phyloP scores from a whole-genome alignment of 2,797 vertebrate genomes.

The Sebastes trivittatus region DNA sequence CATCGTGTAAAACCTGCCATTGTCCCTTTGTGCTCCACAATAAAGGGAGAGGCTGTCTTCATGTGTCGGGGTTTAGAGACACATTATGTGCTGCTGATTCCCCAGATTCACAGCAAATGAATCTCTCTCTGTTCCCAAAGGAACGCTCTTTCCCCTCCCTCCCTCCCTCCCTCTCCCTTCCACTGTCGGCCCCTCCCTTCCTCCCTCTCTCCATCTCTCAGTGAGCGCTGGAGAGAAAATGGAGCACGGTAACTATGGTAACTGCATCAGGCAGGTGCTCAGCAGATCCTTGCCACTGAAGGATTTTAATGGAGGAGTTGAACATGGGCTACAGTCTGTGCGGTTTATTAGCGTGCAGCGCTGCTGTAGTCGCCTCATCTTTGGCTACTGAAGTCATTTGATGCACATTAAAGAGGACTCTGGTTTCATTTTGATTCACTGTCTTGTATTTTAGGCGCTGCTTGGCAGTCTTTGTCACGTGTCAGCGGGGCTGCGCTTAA shows the following conservation, averaged over 20 bases:
- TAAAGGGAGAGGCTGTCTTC: slow-evolving; percentile 66
- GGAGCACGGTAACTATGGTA: slow-evolving; percentile 85
- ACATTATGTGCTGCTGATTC: slow-evolving; percentile 57
- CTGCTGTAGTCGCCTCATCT: not conserved
- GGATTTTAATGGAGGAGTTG: slow-evolving; percentile 30
- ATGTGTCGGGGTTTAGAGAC: slow-evolving; percentile 33
- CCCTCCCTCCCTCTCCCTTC: slow-evolving; percentile 1
- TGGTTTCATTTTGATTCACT: slow-evolving; percentile 2
- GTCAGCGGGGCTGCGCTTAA: slow-evolving; percentile 33
- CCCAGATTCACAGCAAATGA: slow-evolving; percentile 62
- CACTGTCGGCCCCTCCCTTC: slow-evolving; percentile 44
- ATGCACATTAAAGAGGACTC: not conserved
- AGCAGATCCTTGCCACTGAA: slow-evolving; percentile 30
- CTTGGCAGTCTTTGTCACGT: slow-evolving; percentile 19
- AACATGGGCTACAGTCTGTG: not conserved
- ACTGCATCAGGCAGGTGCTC: slow-evolving; percentile 80
- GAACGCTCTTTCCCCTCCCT: slow-evolving; percentile 25
- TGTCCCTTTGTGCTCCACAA: slow-evolving; percentile 62
- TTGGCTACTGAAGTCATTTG: not conserved
- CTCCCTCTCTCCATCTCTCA: slow-evolving; percentile 51
- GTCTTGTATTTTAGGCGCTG: slow-evolving; percentile 21
- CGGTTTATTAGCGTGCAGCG: not conserved
- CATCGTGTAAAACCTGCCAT: slow-evolving; percentile 23
- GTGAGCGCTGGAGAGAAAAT: slow-evolving; percentile 71
- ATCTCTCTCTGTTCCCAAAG: slow-evolving; percentile 60